These are phyloP conservation scores for Odobenus rosmarus DNA, from an alignment of 2,113 vertebrate species.

Conservation along the genomic window DNA sequence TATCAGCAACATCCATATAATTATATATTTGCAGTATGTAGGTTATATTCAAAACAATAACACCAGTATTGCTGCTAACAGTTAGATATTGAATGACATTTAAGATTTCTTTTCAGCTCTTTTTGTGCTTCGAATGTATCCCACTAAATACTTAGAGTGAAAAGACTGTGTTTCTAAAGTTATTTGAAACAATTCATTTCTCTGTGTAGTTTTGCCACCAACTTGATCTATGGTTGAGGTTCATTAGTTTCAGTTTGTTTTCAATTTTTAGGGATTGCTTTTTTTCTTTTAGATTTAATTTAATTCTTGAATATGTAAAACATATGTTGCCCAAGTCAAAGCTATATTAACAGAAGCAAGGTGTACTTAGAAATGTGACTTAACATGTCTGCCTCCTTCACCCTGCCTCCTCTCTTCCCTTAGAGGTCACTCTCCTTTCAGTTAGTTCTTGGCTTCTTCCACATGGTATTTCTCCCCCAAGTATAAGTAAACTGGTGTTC, in stretches of 20 bases:
- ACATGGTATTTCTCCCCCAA: not conserved
- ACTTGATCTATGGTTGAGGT: slow-evolving; percentile 50
- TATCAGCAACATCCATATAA: not conserved
- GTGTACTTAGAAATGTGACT: not conserved
- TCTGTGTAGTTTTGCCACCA: slow-evolving; percentile 63
- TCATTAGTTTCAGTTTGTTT: slow-evolving; percentile 71
- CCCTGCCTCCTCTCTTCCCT: not conserved
- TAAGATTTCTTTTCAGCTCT: slow-evolving; percentile 27
- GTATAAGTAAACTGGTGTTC: not conserved
- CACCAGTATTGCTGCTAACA: not conserved
- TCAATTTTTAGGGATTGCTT: slow-evolving; percentile 54
- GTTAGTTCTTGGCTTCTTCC: not conserved
- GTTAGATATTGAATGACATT: not conserved
- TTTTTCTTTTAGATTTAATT: slow-evolving; percentile 57
- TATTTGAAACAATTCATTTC: slow-evolving; percentile 31
- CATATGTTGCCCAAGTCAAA: slow-evolving; percentile 31
- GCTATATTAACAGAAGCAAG: not conserved
- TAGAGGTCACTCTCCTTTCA: not conserved
- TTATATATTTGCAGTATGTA: not conserved
- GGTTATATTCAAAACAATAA: not conserved
- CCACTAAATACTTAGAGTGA: not conserved
- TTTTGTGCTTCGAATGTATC: not conserved
- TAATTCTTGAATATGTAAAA: slow-evolving; percentile 61
- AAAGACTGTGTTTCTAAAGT: not conserved
- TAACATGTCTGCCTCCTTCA: not conserved